These are phyloP conservation scores for Clarias magur DNA, from an alignment of 2,113 vertebrate genomes.

Conservation along the genomic window DNA sequence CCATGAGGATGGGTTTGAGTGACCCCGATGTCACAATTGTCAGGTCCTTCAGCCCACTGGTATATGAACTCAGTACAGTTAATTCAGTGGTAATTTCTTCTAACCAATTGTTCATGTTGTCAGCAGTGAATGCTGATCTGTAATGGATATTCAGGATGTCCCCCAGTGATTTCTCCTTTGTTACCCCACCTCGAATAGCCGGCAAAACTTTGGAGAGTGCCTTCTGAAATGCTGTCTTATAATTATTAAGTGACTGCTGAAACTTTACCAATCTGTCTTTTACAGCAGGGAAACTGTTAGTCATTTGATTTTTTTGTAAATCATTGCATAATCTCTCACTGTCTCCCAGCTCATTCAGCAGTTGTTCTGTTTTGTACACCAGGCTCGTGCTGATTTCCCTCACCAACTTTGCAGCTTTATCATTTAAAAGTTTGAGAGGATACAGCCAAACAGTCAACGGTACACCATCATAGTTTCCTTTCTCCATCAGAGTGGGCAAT, in stretches of 20 bases:
- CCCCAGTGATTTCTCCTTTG: constrained; percentile 39
- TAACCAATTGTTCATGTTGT: constrained; percentile 50
- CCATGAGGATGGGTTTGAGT: background rate
- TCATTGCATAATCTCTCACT: constrained; percentile 58
- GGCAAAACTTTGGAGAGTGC: constrained; percentile 48
- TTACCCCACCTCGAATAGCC: constrained; percentile 54
- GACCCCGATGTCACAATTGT: background rate
- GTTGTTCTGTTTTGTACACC: constrained; percentile 31
- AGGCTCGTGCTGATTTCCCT: background rate
- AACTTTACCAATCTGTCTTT: constrained; percentile 48
- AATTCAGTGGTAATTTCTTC: constrained; percentile 54
- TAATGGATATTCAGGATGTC: constrained; percentile 18
- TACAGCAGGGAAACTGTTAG: constrained; percentile 56
- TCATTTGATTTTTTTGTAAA: constrained; percentile 14
- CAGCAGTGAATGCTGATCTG: constrained; percentile 16
- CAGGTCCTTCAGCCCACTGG: constrained; percentile 43
- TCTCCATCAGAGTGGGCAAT: too few species aligned
- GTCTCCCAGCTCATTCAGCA: constrained; percentile 55
- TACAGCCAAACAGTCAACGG: too few species aligned
- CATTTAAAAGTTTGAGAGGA: too few species aligned
- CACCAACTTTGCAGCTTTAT: too few species aligned
- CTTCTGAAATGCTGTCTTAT: constrained; percentile 45
- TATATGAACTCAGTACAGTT: constrained; percentile 21
- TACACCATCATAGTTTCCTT: too few species aligned
- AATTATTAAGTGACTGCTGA: constrained; percentile 26